These are phyloP conservation scores for Macquaria australasica DNA, from an alignment of 2,113 vertebrate species.

Conservation along the genomic window DNA sequence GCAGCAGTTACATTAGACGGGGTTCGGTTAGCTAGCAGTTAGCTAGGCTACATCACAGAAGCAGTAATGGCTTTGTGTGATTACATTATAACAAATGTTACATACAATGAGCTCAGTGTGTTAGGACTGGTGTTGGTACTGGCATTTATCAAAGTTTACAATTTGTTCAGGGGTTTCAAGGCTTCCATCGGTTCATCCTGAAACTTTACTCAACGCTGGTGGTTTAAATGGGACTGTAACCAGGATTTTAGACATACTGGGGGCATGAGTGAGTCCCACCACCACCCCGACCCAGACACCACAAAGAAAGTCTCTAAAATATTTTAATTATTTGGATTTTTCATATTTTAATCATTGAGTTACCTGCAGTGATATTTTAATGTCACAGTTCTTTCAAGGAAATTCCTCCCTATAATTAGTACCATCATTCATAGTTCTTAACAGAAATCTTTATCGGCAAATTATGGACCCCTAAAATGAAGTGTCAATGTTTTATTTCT, in stretches of 20 bases:
- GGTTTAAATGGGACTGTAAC: no score
- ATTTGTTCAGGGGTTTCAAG: background rate
- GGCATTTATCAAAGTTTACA: background rate
- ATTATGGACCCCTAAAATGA: background rate
- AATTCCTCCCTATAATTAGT: background rate
- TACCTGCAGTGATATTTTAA: no score
- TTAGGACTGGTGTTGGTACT: background rate
- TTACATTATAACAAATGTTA: background rate
- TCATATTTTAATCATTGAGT: no score
- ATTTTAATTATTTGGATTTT: no score
- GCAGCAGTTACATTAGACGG: background rate
- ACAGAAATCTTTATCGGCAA: background rate
- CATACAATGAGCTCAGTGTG: background rate
- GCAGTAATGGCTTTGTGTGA: background rate
- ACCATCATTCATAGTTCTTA: background rate
- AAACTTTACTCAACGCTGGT: background rate
- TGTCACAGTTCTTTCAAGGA: no score
- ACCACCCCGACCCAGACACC: no score
- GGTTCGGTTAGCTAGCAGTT: background rate
- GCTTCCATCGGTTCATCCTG: background rate
- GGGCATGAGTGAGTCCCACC: background rate
- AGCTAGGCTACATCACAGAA: background rate
- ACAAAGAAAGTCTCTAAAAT: no score
- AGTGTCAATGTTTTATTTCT: background rate
- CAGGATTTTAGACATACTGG: background rate